Base-by-base conservation (phyloP, 2,888 invertebrate species). In the Perdita meconis region DNA sequence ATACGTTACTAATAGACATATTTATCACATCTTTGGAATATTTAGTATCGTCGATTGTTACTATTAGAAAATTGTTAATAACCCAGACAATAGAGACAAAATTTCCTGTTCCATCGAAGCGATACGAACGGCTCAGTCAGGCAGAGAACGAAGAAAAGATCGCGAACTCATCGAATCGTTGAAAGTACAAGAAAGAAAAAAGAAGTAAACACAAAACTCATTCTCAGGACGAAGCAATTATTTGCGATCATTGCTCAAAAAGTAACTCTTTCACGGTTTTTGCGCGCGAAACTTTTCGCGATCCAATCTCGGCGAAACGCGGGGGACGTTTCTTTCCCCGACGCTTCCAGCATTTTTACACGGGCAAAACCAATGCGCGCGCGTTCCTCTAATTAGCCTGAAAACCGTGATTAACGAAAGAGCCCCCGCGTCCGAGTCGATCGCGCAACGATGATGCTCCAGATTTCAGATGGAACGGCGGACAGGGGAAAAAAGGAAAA, bases 331-430 rank as follows among this genome's bases (percentile, higher is more conserved):
- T 38, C 57, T 56, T n/a, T 8, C 24, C 16, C 13, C n/a, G 24
- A n/a, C 34, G 42, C 34, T 42, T 12, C 0, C 10, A 8, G 6
- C 13, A 47, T 36, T 55, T 61, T 36, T 16, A 16, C 57, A 22
- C 40, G 13, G 4, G 30, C 26, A 40, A 0, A 50, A 56, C 50
- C 55, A 16, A 56, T 53, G 47, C 50, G 16, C 16, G 4, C 38
- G 60, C 36, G 69, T 56, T 10, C 38, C 57, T 74, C 53, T 59
- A 69, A 74, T 74, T 63, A 69, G 57, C 70, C 73, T 57, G 36
- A 64, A 63, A 74, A 63, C 42, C 40, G 56, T 63, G 42, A 74
- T 70, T 63, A 69, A 61, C 42, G 47, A 44, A 69, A 53, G 44
- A 64, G 57, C 56, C 13, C 22, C 36, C 12, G 57, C 47, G 40